Percentiles rank a stretch among this genome's conserved stretches.
Conservation (phyloP, 1,140 invertebrate species). For the Arctopsyche grandis region DNA sequence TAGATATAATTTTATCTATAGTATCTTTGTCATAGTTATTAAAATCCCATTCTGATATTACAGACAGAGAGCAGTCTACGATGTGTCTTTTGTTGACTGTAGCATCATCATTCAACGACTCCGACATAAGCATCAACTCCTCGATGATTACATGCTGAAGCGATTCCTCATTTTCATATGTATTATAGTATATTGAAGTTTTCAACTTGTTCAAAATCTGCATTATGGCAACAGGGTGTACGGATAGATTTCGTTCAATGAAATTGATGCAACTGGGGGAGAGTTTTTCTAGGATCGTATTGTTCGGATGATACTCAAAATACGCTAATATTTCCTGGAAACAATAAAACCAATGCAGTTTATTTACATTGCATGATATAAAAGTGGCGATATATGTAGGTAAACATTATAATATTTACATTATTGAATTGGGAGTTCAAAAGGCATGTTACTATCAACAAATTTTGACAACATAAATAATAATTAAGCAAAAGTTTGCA, state of each 20-base stretch:
- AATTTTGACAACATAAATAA: no score
- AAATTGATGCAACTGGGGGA: slow-evolving; percentile 31
- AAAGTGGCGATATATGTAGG: no score
- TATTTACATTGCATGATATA: not conserved
- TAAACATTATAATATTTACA: no score
- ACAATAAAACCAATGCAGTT: slow-evolving; percentile 1
- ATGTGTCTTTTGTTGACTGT: slow-evolving; percentile 39
- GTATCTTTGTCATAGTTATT: slow-evolving; percentile 23
- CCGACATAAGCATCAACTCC: slow-evolving; percentile 37
- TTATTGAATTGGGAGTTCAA: no score
- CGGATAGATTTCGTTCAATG: slow-evolving; percentile 33
- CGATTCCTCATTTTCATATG: slow-evolving; percentile 7
- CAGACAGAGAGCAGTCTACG: slow-evolving; percentile 34
- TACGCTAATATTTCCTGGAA: slow-evolving; percentile 45
- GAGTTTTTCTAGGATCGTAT: not conserved
- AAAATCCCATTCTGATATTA: slow-evolving; percentile 41
- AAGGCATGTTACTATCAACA: no score
- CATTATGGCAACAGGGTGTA: slow-evolving; percentile 33
- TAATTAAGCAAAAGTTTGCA: no score
- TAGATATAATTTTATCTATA: slow-evolving; percentile 38
- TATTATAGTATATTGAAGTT: not conserved
- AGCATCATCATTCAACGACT: slow-evolving; percentile 36
- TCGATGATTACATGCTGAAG: slow-evolving; percentile 34
- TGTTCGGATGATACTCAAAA: slow-evolving; percentile 20
- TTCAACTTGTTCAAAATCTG: slow-evolving; percentile 27